Evolutionary conservation across 35 echinoderm and acorn worm species (phyloP).

Genomic region (Anneissia japonica): DNA sequence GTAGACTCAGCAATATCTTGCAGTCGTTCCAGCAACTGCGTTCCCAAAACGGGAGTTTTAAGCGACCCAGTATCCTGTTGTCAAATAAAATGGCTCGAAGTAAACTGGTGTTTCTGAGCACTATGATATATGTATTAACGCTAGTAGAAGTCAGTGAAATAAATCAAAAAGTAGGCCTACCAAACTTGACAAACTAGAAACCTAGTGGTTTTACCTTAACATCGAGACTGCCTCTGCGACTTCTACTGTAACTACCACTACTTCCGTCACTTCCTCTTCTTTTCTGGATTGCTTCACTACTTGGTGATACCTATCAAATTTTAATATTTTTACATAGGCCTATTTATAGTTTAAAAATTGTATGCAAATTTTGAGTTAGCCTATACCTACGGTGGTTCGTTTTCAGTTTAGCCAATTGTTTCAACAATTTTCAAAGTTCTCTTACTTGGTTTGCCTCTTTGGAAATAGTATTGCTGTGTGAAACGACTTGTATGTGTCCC

Average conservation of each 20-base stretch:
- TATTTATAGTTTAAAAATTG: no score
- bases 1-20: neutral
- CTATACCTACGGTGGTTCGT: no score
- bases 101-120: no score
- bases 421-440: no score
- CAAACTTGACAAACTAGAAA: no score
- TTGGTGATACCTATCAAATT: slow-evolving; percentile 29
- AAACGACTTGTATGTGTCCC: slow-evolving; percentile 60
- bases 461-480: slow-evolving; percentile 17
- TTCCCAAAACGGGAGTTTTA: neutral
- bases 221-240: slow-evolving; percentile 62
- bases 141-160: no score
- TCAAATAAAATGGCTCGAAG: no score
- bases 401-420: no score
- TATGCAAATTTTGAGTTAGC: no score
- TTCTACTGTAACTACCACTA: slow-evolving; percentile 24
- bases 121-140: no score
- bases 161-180: no score
- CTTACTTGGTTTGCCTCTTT: slow-evolving; percentile 20
- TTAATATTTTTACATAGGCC: no score
- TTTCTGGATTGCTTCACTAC: slow-evolving; percentile 53
- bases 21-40: neutral
- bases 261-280: slow-evolving; percentile 31
- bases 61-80: neutral
- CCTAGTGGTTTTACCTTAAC: neutral